Evolutionary conservation across 2,888 invertebrate species (phyloP).

Genomic region (Pristionchus mayeri): DNA sequence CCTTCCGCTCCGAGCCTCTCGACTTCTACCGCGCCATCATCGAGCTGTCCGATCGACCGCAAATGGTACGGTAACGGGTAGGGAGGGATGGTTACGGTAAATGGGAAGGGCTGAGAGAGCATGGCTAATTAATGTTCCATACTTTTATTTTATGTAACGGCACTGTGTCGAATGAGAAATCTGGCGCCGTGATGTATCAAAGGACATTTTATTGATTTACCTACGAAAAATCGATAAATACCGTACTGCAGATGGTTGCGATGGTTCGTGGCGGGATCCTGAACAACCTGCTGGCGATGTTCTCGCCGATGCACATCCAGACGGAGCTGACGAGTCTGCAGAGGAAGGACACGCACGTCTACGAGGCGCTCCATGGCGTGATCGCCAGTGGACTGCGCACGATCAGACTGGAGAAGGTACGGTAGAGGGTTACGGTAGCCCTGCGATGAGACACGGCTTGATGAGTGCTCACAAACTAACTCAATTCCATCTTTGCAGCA

Average conservation of each 20-base stretch:
- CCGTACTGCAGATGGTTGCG: background rate
- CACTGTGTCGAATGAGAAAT: too few relatives aligned
- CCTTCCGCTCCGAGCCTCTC: background rate
- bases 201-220: too few relatives aligned
- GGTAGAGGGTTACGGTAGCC: background rate
- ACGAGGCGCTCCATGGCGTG: background rate
- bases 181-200: too few relatives aligned
- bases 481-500: background rate
- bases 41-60: background rate
- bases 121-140: too few relatives aligned
- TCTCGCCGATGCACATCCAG: background rate
- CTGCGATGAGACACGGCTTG: background rate
- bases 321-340: background rate
- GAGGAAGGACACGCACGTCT: background rate
- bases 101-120: too few relatives aligned
- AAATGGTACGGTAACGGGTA: background rate
- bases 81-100: background rate
- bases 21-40: conserved; percentile 19
- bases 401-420: background rate
- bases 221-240: too few relatives aligned
- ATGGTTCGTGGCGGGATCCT: conserved; percentile 11
- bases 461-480: background rate
- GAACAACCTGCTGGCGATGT: conserved; percentile 2
- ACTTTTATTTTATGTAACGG: too few relatives aligned
- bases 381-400: background rate